phyloP scores from a whole-genome alignment of 2,888 invertebrate species.

The Tricholauxania praeusta region DNA sequence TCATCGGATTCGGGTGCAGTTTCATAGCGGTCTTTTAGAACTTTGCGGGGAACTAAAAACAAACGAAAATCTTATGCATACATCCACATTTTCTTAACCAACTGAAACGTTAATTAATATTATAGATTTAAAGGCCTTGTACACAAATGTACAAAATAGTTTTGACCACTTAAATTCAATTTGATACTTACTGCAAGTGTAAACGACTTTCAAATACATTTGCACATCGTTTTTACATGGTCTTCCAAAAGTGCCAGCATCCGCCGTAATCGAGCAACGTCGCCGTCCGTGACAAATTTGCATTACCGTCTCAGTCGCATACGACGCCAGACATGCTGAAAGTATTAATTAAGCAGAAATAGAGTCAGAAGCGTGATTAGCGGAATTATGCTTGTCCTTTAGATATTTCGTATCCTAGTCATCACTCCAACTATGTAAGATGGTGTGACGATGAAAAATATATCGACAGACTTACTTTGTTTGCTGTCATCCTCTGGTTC shows the following conservation, averaged over 20 bases:
- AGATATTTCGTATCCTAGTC: conserved; percentile 16
- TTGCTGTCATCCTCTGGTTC: conserved; percentile 52
- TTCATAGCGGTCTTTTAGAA: conserved; percentile 85
- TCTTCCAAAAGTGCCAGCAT: conserved; percentile 84
- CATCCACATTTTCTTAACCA: neutral
- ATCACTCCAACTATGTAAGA: neutral
- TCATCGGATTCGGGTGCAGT: conserved; percentile 84
- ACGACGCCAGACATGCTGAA: conserved; percentile 86
- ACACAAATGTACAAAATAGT: conserved; percentile 14
- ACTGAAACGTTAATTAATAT: conserved; percentile 12
- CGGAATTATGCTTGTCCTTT: neutral
- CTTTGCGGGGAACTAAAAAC: conserved; percentile 82
- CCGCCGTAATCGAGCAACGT: conserved; percentile 82
- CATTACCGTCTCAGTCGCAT: conserved; percentile 93
- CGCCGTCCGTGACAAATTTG: conserved; percentile 86
- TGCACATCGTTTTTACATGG: conserved; percentile 84
- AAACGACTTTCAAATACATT: conserved; percentile 88
- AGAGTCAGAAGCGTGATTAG: conserved; percentile 15
- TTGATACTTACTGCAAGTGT: conserved; percentile 83
- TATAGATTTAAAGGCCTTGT: neutral
- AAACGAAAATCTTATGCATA: conserved; percentile 1
- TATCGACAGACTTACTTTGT: conserved; percentile 55
- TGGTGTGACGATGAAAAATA: conserved; percentile 7
- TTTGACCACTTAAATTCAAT: conserved; percentile 15
- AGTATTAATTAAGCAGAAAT: conserved; percentile 10